Base-by-base conservation (phyloP, 2,113 vertebrate species). In the Podiceps cristatus region DNA sequence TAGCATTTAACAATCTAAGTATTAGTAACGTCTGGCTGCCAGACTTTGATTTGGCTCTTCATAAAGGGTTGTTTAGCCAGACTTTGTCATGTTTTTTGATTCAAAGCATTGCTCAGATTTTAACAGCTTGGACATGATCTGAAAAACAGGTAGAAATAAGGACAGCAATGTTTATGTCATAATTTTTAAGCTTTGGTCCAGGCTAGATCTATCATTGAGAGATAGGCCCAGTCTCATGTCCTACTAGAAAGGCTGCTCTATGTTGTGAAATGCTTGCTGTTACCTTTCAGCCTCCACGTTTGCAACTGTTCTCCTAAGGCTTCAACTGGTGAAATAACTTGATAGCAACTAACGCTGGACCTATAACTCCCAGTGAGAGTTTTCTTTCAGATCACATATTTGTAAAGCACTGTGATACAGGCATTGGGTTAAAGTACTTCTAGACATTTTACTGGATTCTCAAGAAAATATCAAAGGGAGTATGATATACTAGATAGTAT, bases 251-350 rank as follows among this genome's bases (percentile, higher is more conserved):
- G 18, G 17, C 13, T 49, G 10, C 11, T 17, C 40, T 60, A 24
- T 56, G 10, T 9, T 42, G 23, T 49, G n/a, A 73, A 81, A 56
- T 40, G 7, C 22, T 78, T 79, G 24, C 49, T 45, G 16, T 33
- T 35, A n/a, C 13, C 4, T 74, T 74, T 80, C 40, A 59, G 27
- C 15, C 13, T 66, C 62, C 60, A 76, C 4, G 27, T 77, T 62
- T 86, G 44, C 28, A 80, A 19, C 17, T 6, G 4, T 42, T 78
- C 0, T 0, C 37, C 24, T 28, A 63, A 72, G 52, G 7, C 15
- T 80, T 73, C 44, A 47, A 33, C 12, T n/a, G 22, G 6, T 81
- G 47, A 82, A 90, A 68, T 15, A 42, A 62, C 40, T 71, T 60
- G 24, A 15, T 13, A 71, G 58, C 7, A 56, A 12, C 7, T 23